These are phyloP conservation scores for Caenorhabditis doughertyi DNA, from an alignment of 2,888 invertebrate species.

Conservation along the genomic window DNA sequence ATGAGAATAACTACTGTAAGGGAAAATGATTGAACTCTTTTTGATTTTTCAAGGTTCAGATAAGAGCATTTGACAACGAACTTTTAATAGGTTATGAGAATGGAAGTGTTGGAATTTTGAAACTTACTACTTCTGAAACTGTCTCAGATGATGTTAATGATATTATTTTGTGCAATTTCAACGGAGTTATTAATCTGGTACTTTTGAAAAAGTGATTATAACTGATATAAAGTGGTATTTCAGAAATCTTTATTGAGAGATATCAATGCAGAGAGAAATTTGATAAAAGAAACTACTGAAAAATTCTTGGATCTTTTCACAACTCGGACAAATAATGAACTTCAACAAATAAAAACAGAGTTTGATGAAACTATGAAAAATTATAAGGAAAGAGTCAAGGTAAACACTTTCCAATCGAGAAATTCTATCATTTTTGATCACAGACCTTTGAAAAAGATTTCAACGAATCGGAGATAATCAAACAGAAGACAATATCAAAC, in stretches of 20 bases:
- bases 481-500: constrained; percentile 62
- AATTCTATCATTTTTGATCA: not conserved
- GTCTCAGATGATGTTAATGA: constrained; percentile 29
- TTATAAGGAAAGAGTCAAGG: constrained; percentile 50
- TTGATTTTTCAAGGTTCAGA: constrained; percentile 37
- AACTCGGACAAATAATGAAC: constrained; percentile 55
- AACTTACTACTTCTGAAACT: not conserved
- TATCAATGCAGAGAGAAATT: constrained; percentile 67
- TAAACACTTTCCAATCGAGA: not conserved
- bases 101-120: constrained; percentile 61
- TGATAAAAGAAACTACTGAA: constrained; percentile 69
- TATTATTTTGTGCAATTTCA: constrained; percentile 58
- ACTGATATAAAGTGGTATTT: constrained; percentile 1
- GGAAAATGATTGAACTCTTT: not conserved
- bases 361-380: constrained; percentile 46
- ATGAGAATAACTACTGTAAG: constrained; percentile 43
- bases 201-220: not conserved
- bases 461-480: constrained; percentile 63
- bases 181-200: constrained; percentile 62
- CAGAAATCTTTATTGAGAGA: constrained; percentile 66
- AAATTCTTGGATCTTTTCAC: constrained; percentile 66
- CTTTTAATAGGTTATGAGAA: constrained; percentile 63
- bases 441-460: constrained; percentile 68
- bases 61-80: constrained; percentile 31
- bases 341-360: constrained; percentile 40